Percentiles rank a stretch among this genome's conserved stretches.
Conservation (phyloP, 2,113 vertebrate genomes). For the Nematolebias whitei region DNA sequence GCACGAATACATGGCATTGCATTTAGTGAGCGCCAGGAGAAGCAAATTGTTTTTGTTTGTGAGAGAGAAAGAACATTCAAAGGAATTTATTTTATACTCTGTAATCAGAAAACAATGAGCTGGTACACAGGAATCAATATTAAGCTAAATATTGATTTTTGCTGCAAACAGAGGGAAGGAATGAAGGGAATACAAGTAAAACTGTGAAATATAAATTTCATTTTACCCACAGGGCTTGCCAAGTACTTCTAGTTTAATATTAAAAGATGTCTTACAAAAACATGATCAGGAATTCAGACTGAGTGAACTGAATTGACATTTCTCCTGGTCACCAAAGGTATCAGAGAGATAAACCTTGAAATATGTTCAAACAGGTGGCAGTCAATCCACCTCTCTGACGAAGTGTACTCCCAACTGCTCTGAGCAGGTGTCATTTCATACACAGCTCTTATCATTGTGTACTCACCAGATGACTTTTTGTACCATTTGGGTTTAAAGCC, state of each 20-base stretch:
- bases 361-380: neutral
- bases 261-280: neutral
- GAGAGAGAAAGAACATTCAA: neutral
- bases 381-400: too few species aligned
- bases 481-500: too few species aligned
- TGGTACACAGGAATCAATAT: constrained; percentile 14
- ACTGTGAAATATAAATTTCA: constrained; percentile 4
- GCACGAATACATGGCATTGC: constrained; percentile 3
- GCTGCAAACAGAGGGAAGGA: constrained; percentile 14
- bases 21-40: constrained; percentile 13
- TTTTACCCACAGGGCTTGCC: neutral
- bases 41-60: constrained; percentile 7
- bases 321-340: neutral
- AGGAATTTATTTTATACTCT: constrained; percentile 9
- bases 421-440: too few species aligned
- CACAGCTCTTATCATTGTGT: too few species aligned
- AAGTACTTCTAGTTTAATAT: constrained; percentile 5
- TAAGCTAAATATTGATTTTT: constrained; percentile 13
- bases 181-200: constrained; percentile 5
- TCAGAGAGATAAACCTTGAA: neutral
- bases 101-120: constrained; percentile 28
- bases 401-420: too few species aligned
- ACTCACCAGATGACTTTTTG: too few species aligned
- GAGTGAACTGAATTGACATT: neutral
- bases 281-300: constrained; percentile 2